Percentiles rank a stretch among this genome's conserved stretches.
These are phyloP conservation scores for Dasysyrphus albostriatus DNA, from an alignment of 2,888 invertebrate genomes.

Conservation along the genomic window DNA sequence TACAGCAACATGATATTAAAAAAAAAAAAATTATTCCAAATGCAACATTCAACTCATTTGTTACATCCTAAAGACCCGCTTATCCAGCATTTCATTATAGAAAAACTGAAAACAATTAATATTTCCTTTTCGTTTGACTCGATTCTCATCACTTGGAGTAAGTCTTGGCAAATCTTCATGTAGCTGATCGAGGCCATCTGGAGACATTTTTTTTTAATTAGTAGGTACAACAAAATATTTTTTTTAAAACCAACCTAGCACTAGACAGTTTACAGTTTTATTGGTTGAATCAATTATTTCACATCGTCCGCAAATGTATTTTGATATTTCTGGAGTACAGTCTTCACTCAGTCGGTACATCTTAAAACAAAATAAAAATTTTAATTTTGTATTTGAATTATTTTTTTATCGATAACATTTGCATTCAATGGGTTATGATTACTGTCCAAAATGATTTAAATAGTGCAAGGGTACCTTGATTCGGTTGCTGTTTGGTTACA, in stretches of 20 bases:
- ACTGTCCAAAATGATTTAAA: too few species aligned
- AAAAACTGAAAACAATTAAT: slow-evolving; percentile 7
- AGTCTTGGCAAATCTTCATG: background rate
- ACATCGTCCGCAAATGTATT: slow-evolving; percentile 57
- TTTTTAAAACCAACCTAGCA: slow-evolving; percentile 28
- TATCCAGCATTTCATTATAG: slow-evolving; percentile 44
- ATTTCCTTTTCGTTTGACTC: background rate
- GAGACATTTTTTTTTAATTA: background rate
- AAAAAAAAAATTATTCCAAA: background rate
- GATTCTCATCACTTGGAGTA: slow-evolving; percentile 15
- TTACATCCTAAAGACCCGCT: slow-evolving; percentile 40
- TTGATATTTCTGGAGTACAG: slow-evolving; percentile 27
- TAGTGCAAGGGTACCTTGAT: too few species aligned
- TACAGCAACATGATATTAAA: background rate
- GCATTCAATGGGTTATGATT: too few species aligned
- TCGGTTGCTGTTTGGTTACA: too few species aligned
- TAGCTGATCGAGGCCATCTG: slow-evolving; percentile 49
- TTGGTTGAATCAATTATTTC: slow-evolving; percentile 7
- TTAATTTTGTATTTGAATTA: too few species aligned
- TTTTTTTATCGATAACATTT: too few species aligned
- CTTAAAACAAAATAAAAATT: slow-evolving; percentile 10
- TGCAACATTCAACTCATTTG: background rate
- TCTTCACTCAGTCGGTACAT: slow-evolving; percentile 23
- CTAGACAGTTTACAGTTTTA: slow-evolving; percentile 30
- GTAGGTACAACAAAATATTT: background rate